A percentile compares a stretch with the other conserved stretches of the same genome.
phyloP scores from a whole-genome alignment of 2,888 invertebrate genomes.

The Hesperia comma region DNA sequence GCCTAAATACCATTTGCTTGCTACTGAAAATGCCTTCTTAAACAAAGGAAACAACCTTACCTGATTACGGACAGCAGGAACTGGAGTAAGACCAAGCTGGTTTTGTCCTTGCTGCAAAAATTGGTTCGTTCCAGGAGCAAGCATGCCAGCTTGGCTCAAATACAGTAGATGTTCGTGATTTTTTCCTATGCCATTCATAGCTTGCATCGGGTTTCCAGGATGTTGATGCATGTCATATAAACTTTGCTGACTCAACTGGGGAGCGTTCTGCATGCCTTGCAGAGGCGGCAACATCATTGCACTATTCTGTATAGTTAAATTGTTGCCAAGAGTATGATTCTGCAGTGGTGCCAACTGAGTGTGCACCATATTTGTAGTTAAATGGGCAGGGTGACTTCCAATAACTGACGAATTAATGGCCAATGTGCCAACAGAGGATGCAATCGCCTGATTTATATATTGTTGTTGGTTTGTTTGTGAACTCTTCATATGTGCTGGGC shows the following conservation, averaged over 20 bases:
- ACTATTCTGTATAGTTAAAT: slow-evolving; percentile 73
- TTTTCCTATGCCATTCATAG: slow-evolving; percentile 80
- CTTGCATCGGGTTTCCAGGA: slow-evolving; percentile 76
- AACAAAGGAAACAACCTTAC: slow-evolving; percentile 53
- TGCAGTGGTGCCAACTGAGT: slow-evolving; percentile 82
- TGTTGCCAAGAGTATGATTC: slow-evolving; percentile 76
- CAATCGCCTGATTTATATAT: slow-evolving; percentile 76
- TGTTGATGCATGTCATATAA: slow-evolving; percentile 80
- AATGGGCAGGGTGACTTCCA: slow-evolving; percentile 76
- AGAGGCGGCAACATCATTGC: slow-evolving; percentile 79
- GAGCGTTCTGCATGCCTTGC: slow-evolving; percentile 80
- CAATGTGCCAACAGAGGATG: slow-evolving; percentile 76
- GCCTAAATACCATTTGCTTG: neutral
- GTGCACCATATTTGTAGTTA: slow-evolving; percentile 80
- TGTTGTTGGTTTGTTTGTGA: slow-evolving; percentile 82
- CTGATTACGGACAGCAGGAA: slow-evolving; percentile 78
- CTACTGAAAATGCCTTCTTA: neutral
- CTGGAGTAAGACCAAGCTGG: slow-evolving; percentile 81
- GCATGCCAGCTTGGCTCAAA: slow-evolving; percentile 80
- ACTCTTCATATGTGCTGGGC: slow-evolving; percentile 76
- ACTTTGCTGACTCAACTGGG: slow-evolving; percentile 80
- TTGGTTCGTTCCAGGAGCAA: slow-evolving; percentile 85
- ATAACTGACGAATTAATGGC: slow-evolving; percentile 78
- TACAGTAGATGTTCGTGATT: slow-evolving; percentile 81
- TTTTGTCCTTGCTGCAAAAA: slow-evolving; percentile 86